Percentiles rank a stretch among this genome's conserved stretches.
These are phyloP conservation scores for Myrmecobius fasciatus DNA, from an alignment of 2,113 vertebrate species.

Conservation along the genomic window DNA sequence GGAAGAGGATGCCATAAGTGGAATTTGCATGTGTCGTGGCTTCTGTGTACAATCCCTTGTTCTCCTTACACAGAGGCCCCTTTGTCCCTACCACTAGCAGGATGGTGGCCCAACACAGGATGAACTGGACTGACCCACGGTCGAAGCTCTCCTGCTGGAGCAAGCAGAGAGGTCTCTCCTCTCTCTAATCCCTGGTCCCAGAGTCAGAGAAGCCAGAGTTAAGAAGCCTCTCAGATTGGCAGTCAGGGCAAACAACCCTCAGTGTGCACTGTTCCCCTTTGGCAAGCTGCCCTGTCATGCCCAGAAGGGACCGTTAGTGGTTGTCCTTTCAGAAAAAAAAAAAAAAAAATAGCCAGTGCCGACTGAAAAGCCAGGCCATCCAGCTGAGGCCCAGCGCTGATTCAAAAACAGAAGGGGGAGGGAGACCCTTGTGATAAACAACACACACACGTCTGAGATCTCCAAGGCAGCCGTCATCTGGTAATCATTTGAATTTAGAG, in stretches of 20 bases:
- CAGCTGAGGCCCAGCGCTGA: constrained; percentile 37
- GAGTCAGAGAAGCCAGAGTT: background rate
- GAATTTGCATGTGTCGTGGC: background rate
- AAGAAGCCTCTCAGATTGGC: background rate
- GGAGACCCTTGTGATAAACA: background rate
- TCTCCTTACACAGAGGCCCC: background rate
- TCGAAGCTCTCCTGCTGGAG: background rate
- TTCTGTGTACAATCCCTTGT: background rate
- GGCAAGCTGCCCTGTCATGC: background rate
- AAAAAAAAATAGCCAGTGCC: background rate
- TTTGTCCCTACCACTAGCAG: background rate
- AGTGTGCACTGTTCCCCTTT: background rate
- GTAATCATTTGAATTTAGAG: constrained; percentile 62
- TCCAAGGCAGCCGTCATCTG: constrained; percentile 42
- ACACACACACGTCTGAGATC: too few species aligned
- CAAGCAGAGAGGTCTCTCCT: background rate
- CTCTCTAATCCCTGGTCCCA: background rate
- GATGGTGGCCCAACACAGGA: background rate
- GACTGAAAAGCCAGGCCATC: constrained; percentile 7
- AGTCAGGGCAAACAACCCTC: background rate
- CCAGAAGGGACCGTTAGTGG: constrained; percentile 1
- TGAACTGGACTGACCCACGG: constrained; percentile 4
- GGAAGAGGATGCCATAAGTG: background rate
- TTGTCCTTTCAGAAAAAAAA: background rate
- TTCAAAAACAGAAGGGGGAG: background rate